Base-by-base conservation (phyloP, 2,797 vertebrate species). In the Psittacula derbiana region DNA sequence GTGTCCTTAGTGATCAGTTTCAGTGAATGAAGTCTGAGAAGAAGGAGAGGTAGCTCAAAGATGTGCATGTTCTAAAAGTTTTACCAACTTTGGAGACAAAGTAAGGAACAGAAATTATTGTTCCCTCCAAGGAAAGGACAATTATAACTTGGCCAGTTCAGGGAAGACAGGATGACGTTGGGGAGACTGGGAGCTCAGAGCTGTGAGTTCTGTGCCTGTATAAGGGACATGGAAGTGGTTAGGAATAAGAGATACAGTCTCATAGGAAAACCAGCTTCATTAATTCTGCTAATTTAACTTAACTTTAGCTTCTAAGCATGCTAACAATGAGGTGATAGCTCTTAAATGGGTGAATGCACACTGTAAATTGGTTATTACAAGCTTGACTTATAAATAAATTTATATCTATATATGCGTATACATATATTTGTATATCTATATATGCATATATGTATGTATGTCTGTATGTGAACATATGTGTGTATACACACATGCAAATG, bases 241-340 rank as follows among this genome's bases (percentile, higher is more conserved):
- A 92, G 52, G 43, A 91, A 66, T 87, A 55, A 0, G 0, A 52
- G 27, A 76, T 73, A 19, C 6, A 13, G 15, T 49, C 91, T 90
- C 87, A 30, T 5, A 78, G 72, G 96, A 87, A 46, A 74, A 67
- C 5, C 0, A 0, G 3, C 41, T 94, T 92, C 64, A 89, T 95
- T 96, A 96, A 83, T 89, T 80, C 67, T 87, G 14, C 31, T 95
- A 82, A 94, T 93, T 95, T 92, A 81, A 53, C 50, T 78, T 83
- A 53, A 31, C 33, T 81, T 65, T 38, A 61, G 47, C 30, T 72
- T 62, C 78, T 71, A 52, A 75, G 31, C 14, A 64, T 7, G 25
- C 25, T n/a, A 73, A 40, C 38, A 80, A 50, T 15, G 46, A 69
- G 4, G 8, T 10, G 19, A 71, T 40, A 78, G 6, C 50, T 50